Conservation (phyloP, 2,113 vertebrate genomes). For the Equus przewalskii region DNA sequence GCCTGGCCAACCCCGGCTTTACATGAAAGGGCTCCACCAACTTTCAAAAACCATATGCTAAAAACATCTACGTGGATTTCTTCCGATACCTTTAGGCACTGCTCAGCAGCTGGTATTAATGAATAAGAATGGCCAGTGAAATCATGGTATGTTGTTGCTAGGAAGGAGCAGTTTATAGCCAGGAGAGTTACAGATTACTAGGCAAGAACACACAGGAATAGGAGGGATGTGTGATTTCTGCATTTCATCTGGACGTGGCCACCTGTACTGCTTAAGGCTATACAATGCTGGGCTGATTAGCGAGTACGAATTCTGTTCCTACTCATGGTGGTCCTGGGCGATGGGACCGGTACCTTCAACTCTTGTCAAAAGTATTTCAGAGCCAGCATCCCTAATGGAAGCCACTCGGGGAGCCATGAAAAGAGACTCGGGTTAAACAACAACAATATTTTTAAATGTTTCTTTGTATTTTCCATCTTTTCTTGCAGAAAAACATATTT, state of each 20-base stretch:
- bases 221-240: slow-evolving; percentile 79
- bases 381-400: background rate
- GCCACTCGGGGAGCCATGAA: background rate
- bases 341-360: slow-evolving; percentile 4
- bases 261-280: slow-evolving; percentile 84
- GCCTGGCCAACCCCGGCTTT: slow-evolving; percentile 71
- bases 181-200: slow-evolving; percentile 80
- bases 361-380: background rate
- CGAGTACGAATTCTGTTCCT: slow-evolving; percentile 79
- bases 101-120: slow-evolving; percentile 88
- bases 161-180: slow-evolving; percentile 85
- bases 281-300: slow-evolving; percentile 75
- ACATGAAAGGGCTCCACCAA: slow-evolving; percentile 85
- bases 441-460: slow-evolving; percentile 5
- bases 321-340: slow-evolving; percentile 64
- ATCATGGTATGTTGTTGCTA: slow-evolving; percentile 83
- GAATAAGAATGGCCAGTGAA: slow-evolving; percentile 86
- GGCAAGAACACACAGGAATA: slow-evolving; percentile 77
- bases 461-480: slow-evolving; percentile 41
- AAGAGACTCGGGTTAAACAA: background rate
- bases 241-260: slow-evolving; percentile 79
- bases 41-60: slow-evolving; percentile 86
- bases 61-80: slow-evolving; percentile 84
- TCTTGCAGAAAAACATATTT: background rate
- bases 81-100: slow-evolving; percentile 86